Base-by-base conservation (phyloP, 2,888 invertebrate genomes). In the Melipona bicolor region DNA sequence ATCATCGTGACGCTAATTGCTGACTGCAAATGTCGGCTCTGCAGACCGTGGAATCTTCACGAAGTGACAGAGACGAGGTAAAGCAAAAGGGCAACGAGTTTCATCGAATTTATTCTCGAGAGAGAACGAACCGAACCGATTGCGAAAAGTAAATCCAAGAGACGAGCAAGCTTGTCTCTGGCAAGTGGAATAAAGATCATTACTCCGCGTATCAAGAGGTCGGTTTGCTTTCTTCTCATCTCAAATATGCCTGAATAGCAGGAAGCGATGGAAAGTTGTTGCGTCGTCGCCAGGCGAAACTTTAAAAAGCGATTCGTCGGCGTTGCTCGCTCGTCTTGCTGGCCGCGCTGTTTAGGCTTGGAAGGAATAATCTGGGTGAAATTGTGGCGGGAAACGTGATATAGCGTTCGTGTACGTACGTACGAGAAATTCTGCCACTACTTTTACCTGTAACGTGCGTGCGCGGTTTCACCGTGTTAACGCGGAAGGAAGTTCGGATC, bases 61-160 rank as follows among this genome's bases (percentile, higher is more conserved):
- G 49, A 64, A 75, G 52, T 32, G 52, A 11, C 0, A 64, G 81
- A 61, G 81, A 81, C 17, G 81, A 77, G 68, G 24, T 9, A 32
- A 27, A 50, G 4, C 32, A 54, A 89, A 89, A 89, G 89, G 89
- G 89, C 89, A 89, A 85, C 86, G 62, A 75, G 86, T 82, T 85
- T 77, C 69, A 68, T 79, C 78, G 59, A 43, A 43, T 9, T 43
- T 9, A 43, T 43, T 43, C 43, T 73, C 13, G 32, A 69, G n/a
- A 32, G 65, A 49, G 32, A 62, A 17, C 61, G 50, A 50, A 15
- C 17, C 54, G 50, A 50, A 17, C 13, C 68, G 79, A 84, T 89
- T 89, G 86, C 89, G 84, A 85, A 86, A 86, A 84, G 75, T 75
- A 54, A 86, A 84, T n/a, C 3, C 64, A 54, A 56, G n/a, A 56